Evolutionary conservation across 2,888 invertebrate species (phyloP).

Genomic region (Dioctria linearis): DNA sequence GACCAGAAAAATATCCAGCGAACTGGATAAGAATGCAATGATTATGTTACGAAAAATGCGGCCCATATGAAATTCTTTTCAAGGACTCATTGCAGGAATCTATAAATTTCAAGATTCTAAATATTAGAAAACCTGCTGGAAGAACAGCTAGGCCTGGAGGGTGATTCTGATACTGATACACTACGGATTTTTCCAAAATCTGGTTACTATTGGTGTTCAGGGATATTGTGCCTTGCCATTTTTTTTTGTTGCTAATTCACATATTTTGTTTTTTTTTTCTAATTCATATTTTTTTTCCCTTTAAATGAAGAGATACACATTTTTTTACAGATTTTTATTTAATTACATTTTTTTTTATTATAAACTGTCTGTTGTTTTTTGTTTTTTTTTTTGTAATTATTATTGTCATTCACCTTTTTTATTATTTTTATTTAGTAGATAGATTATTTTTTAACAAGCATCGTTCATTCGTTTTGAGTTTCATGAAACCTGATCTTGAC

Average conservation of each 20-base stretch:
- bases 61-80: neutral
- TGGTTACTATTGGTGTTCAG: constrained; percentile 13
- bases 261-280: too few species aligned
- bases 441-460: neutral
- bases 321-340: neutral
- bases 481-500: constrained; percentile 1
- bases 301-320: too few species aligned
- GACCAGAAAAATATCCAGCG: neutral
- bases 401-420: neutral
- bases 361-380: neutral
- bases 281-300: too few species aligned
- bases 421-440: neutral
- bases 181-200: neutral
- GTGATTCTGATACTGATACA: neutral
- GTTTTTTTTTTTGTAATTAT: neutral
- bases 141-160: neutral
- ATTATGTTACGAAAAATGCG: too few species aligned
- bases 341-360: neutral
- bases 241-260: too few species aligned
- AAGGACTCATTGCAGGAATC: neutral
- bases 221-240: neutral
- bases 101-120: neutral
- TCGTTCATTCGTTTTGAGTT: neutral
- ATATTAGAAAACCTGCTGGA: neutral
- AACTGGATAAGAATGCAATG: neutral